These are phyloP conservation scores for Tetropium fuscum DNA, from an alignment of 2,888 invertebrate genomes.

Conservation along the genomic window DNA sequence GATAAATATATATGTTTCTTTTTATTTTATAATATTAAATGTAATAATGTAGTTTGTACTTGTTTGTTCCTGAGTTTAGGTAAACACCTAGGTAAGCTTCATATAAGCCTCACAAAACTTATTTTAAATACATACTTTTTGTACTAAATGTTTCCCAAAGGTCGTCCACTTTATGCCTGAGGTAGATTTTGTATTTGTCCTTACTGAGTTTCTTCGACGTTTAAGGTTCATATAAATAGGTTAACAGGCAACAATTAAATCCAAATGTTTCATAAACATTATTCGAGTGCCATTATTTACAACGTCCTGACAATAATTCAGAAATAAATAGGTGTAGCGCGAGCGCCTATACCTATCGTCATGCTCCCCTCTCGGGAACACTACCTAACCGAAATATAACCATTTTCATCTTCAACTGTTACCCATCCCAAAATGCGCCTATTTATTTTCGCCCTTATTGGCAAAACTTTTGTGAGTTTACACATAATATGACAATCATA, in stretches of 20 bases:
- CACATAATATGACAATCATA: slow-evolving; percentile 42
- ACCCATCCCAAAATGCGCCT: not conserved
- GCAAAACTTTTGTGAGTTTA: slow-evolving; percentile 25
- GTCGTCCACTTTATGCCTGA: slow-evolving; percentile 51
- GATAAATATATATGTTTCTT: slow-evolving; percentile 41
- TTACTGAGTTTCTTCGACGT: slow-evolving; percentile 47
- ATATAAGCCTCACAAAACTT: slow-evolving; percentile 51
- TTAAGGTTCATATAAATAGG: slow-evolving; percentile 48
- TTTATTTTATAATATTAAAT: slow-evolving; percentile 27
- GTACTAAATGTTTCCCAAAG: slow-evolving; percentile 52
- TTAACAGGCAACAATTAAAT: slow-evolving; percentile 57
- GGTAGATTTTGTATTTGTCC: slow-evolving; percentile 61
- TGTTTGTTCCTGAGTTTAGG: slow-evolving; percentile 53
- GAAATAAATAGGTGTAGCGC: slow-evolving; percentile 5
- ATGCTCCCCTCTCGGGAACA: no score
- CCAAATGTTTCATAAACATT: slow-evolving; percentile 49
- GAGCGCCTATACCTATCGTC: no score
- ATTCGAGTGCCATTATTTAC: slow-evolving; percentile 57
- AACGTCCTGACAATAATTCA: slow-evolving; percentile 30
- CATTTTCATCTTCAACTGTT: no score
- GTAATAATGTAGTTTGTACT: slow-evolving; percentile 46
- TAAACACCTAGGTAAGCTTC: slow-evolving; percentile 57
- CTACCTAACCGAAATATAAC: no score
- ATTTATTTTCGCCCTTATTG: slow-evolving; percentile 14
- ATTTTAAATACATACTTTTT: slow-evolving; percentile 54